Percentiles rank a stretch among this genome's conserved stretches.
phyloP scores from a whole-genome alignment of 2,113 vertebrate species.

The Myanophis thanlyinensis region DNA sequence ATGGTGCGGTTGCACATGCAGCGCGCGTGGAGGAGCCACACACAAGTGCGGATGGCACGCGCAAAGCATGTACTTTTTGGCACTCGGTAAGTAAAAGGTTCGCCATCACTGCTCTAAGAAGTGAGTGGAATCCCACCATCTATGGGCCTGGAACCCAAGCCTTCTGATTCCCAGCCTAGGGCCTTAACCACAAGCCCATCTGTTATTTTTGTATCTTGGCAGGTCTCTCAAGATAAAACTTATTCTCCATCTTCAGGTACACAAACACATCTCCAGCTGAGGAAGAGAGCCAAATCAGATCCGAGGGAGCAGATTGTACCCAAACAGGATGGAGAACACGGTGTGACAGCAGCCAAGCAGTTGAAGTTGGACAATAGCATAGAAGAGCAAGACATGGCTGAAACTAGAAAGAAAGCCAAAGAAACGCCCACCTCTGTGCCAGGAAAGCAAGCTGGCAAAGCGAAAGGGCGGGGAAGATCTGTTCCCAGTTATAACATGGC shows the following conservation, averaged over 20 bases:
- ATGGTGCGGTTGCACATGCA: no score
- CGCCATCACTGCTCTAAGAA: no score
- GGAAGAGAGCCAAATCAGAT: slow-evolving; percentile 18
- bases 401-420: not conserved
- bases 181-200: slow-evolving; percentile 28
- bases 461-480: not conserved
- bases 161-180: slow-evolving; percentile 16
- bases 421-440: not conserved
- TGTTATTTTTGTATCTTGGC: slow-evolving; percentile 35
- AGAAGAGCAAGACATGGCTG: not conserved
- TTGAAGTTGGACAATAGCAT: not conserved
- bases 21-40: no score
- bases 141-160: not conserved
- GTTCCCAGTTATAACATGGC: not conserved
- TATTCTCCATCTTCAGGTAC: slow-evolving; percentile 38
- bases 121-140: not conserved
- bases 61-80: no score
- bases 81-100: no score
- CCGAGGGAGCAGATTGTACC: not conserved
- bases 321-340: slow-evolving; percentile 1
- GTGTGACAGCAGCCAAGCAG: slow-evolving; percentile 4
- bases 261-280: slow-evolving; percentile 9
- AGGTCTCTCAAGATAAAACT: slow-evolving; percentile 36
- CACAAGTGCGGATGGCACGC: no score
- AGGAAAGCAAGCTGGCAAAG: not conserved